These are phyloP conservation scores for Palythoa caribaeorum DNA, from an alignment of 92 coral and sea anemone genomes.

Conservation along the genomic window DNA sequence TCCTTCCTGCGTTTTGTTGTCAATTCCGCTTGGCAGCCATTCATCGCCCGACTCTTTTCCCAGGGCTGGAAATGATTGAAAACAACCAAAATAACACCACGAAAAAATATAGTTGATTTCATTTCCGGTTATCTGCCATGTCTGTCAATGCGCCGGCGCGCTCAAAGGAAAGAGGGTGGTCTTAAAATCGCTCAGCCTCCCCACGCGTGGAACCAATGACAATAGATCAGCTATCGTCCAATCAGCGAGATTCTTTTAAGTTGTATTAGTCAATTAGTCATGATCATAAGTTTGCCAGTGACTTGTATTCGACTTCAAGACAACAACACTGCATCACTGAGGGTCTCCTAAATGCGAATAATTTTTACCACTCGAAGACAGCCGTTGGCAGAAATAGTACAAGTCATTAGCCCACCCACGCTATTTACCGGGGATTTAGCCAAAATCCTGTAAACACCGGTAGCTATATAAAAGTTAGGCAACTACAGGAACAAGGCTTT, in stretches of 20 bases:
- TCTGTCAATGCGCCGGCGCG: slow-evolving; percentile 82
- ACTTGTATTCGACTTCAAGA: slow-evolving; percentile 71
- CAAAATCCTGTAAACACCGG: slow-evolving; percentile 39
- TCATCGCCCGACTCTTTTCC: slow-evolving; percentile 11
- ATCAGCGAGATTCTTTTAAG: slow-evolving; percentile 60
- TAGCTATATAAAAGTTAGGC: slow-evolving; percentile 27
- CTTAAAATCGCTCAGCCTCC: slow-evolving; percentile 45
- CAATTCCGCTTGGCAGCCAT: neutral
- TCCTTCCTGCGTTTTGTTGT: slow-evolving; percentile 42
- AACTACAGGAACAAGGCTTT: slow-evolving; percentile 32
- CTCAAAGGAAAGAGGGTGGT: slow-evolving; percentile 83
- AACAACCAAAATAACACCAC: slow-evolving; percentile 42
- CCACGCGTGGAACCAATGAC: slow-evolving; percentile 76
- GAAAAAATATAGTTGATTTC: slow-evolving; percentile 57
- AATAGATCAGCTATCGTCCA: slow-evolving; percentile 73
- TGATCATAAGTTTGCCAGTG: slow-evolving; percentile 77
- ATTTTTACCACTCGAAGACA: slow-evolving; percentile 54
- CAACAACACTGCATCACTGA: slow-evolving; percentile 78
- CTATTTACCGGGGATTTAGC: slow-evolving; percentile 57
- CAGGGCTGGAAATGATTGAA: slow-evolving; percentile 25
- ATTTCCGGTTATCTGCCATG: slow-evolving; percentile 79
- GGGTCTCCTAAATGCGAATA: slow-evolving; percentile 68
- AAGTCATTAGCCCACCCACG: slow-evolving; percentile 70
- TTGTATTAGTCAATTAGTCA: slow-evolving; percentile 87
- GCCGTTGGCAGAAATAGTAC: slow-evolving; percentile 11